These are phyloP conservation scores for Tetramorium bicarinatum DNA, from an alignment of 2,888 invertebrate species.

Conservation along the genomic window DNA sequence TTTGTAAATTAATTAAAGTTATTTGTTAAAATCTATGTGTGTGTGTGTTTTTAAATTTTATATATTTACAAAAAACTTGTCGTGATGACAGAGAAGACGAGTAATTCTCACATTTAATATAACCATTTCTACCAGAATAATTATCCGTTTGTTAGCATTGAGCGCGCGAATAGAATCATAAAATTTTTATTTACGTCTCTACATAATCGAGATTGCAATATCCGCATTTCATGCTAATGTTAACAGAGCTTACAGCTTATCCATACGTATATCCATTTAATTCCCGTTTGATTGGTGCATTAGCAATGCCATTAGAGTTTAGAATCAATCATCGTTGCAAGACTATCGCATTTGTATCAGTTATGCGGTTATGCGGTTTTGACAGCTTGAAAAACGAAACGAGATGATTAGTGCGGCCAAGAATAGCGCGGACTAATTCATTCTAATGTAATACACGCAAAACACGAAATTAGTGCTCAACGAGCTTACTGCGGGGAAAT, in stretches of 20 bases:
- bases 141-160: constrained; percentile 33
- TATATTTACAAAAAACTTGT: not conserved
- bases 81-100: constrained; percentile 36
- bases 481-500: constrained; percentile 9
- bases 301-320: constrained; percentile 42
- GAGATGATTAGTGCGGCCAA: constrained; percentile 4
- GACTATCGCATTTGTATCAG: constrained; percentile 28
- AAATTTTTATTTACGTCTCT: not conserved
- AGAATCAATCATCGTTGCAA: constrained; percentile 42
- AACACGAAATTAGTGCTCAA: constrained; percentile 21
- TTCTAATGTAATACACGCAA: constrained; percentile 18
- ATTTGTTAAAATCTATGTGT: not conserved
- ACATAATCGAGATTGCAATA: constrained; percentile 10
- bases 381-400: constrained; percentile 24
- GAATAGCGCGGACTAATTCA: constrained; percentile 14
- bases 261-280: constrained; percentile 32
- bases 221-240: constrained; percentile 17
- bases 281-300: constrained; percentile 43
- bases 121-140: constrained; percentile 67
- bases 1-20: not conserved
- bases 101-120: constrained; percentile 72
- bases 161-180: not conserved
- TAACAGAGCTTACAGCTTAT: not conserved
- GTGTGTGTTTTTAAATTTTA: not conserved
- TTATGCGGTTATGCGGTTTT: not conserved